Conservation (phyloP, 2,797 vertebrate species). For the Hyperoplus immaculatus region DNA sequence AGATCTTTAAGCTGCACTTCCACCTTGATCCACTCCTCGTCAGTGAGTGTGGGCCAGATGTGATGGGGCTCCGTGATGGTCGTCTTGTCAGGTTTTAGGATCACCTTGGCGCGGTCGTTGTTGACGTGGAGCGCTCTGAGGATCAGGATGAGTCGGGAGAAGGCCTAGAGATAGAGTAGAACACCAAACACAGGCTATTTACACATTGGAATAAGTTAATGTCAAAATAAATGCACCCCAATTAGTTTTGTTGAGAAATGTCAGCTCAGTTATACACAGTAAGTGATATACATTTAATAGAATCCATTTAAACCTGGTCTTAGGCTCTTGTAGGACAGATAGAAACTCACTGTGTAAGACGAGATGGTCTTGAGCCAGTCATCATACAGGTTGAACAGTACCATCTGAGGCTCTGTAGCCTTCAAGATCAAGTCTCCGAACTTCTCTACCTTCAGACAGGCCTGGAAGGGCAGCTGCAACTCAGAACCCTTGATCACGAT, state of each 20-base stretch:
- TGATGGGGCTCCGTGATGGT: constrained; percentile 99
- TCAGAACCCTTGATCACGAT: constrained; percentile 99
- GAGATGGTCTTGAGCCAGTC: constrained; percentile 99
- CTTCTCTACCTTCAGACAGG: constrained; percentile 99
- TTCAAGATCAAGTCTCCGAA: constrained; percentile 99
- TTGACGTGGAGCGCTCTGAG: constrained; percentile 97
- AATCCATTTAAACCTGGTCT: neutral
- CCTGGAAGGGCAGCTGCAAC: constrained; percentile 98
- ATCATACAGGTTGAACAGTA: constrained; percentile 98
- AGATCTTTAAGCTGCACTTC: constrained; percentile 99
- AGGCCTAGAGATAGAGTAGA: constrained; percentile 86
- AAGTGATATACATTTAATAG: neutral
- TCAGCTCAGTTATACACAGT: neutral
- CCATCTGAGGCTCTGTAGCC: constrained; percentile 99
- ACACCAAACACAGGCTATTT: constrained; percentile 41
- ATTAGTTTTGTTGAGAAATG: neutral
- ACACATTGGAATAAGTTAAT: constrained; percentile 30
- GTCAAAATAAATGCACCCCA: neutral
- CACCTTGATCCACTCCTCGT: constrained; percentile 99
- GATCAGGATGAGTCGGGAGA: constrained; percentile 98
- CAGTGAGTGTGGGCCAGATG: constrained; percentile 99
- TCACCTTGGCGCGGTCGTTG: constrained; percentile 98
- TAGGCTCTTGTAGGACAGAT: neutral
- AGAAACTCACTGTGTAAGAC: constrained; percentile 93
- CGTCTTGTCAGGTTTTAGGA: constrained; percentile 98